Conservation (phyloP, 2,888 invertebrate genomes). For the Tridacna crocea region DNA sequence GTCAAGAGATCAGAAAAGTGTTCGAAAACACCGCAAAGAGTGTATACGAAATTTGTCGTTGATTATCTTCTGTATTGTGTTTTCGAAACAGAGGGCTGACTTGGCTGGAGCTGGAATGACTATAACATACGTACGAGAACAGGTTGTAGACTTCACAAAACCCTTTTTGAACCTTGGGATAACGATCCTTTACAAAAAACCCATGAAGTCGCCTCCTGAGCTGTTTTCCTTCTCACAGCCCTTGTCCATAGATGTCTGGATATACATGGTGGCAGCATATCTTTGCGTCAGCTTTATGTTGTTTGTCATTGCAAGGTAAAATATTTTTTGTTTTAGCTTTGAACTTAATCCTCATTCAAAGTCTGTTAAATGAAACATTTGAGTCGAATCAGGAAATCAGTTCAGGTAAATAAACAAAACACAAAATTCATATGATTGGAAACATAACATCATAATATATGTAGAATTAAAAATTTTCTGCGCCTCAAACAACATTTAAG, state of each 20-base stretch:
- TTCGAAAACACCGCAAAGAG: too few species aligned
- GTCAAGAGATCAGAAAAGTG: too few species aligned
- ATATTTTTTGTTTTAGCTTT: neutral
- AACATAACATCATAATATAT: too few species aligned
- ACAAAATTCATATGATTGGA: too few species aligned
- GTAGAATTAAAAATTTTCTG: too few species aligned
- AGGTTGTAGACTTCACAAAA: constrained; percentile 98
- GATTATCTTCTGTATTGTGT: too few species aligned
- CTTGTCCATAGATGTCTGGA: constrained; percentile 95
- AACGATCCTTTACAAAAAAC: constrained; percentile 96
- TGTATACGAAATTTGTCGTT: too few species aligned
- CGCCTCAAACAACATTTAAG: too few species aligned
- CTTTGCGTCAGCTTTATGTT: constrained; percentile 96
- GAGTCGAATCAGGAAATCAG: too few species aligned
- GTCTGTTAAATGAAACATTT: too few species aligned
- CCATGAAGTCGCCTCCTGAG: constrained; percentile 92
- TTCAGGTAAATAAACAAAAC: too few species aligned
- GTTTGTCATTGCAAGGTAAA: constrained; percentile 96
- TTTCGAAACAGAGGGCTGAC: constrained; percentile 91
- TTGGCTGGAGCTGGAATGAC: constrained; percentile 98
- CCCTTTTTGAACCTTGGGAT: constrained; percentile 99
- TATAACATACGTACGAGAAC: constrained; percentile 97
- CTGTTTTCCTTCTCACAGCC: constrained; percentile 98
- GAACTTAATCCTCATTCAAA: neutral
- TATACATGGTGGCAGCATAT: constrained; percentile 97